phyloP scores from a whole-genome alignment of 2,888 invertebrate species.

The Euplagia quadripunctaria region DNA sequence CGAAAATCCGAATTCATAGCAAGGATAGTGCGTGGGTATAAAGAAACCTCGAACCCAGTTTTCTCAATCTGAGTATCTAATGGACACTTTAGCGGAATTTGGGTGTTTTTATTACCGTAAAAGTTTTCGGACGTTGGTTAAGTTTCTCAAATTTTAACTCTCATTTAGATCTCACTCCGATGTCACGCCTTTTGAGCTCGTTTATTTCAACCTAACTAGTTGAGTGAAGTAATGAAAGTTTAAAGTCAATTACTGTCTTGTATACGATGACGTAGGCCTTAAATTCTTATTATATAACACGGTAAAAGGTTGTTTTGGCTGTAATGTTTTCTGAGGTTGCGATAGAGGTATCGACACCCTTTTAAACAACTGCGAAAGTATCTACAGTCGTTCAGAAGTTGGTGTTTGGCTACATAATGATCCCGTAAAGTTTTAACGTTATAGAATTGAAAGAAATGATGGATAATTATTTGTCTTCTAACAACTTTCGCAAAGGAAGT shows the following conservation, averaged over 20 bases:
- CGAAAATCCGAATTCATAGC: background rate
- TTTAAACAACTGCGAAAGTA: too few species aligned
- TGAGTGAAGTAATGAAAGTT: constrained; percentile 17
- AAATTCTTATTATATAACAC: too few species aligned
- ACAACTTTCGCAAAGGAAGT: too few species aligned
- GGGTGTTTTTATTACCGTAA: constrained; percentile 12
- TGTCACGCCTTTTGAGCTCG: constrained; percentile 6
- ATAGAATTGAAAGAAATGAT: too few species aligned
- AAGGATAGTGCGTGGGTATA: background rate
- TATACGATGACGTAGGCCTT: constrained; percentile 1
- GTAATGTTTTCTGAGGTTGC: too few species aligned
- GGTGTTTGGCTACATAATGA: too few species aligned
- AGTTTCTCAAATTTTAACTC: constrained; percentile 22
- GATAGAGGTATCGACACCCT: too few species aligned
- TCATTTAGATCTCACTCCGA: constrained; percentile 16
- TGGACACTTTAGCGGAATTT: constrained; percentile 4
- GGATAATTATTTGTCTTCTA: too few species aligned
- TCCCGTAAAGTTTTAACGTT: too few species aligned
- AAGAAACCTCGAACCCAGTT: background rate
- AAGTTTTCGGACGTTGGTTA: constrained; percentile 12
- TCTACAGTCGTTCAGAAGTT: too few species aligned
- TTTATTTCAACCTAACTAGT: constrained; percentile 16
- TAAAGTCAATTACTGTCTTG: constrained; percentile 16
- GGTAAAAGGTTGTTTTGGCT: too few species aligned
- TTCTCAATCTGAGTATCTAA: constrained; percentile 8